Base-by-base conservation (phyloP, 1,140 invertebrate species). In the Lepidurus packardi region DNA sequence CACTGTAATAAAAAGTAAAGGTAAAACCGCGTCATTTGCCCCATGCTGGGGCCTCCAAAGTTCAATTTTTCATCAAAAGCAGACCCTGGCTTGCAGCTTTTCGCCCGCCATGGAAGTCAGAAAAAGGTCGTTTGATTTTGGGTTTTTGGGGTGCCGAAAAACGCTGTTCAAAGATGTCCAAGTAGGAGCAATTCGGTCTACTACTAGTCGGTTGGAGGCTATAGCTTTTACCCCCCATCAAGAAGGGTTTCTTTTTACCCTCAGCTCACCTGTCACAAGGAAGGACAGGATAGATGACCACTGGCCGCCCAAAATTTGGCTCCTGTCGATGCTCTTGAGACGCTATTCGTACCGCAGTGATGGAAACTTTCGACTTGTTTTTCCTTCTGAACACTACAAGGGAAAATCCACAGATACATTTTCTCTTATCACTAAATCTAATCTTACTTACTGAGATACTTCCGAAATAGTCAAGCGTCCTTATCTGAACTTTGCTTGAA, bases 111-210 rank as follows among this genome's bases (percentile, higher is more conserved):
- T 47, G 45, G 45, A 47, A 47, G 10, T 47, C 10, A 47, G 45
- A 47, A 47, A 47, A 47, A 47, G 45, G 45, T 47, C 45, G 45
- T 47, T 47, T 10, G 45, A 47, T 11, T 11, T 47, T 47, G 10
- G 45, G 10, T 7, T 47, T 47, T 47, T 47, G 45, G 45, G 45
- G 45, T 10, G 10, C 16, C 16, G 45, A 65, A 65, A 65, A 65
- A 65, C 16, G 53, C 13, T 9, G 53, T 47, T 47, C 45, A 47
- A 21, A n/a, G 53, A 65, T 65, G 53, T 7, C 53, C 53, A 65
- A 65, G 53, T 65, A 65, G 53, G 53, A 65, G 53, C 53, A 65
- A 13, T 65, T 65, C 53, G 7, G 53, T 21, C 53, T 65, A 65
- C 53, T 65, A 21, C 16, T 65, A 65, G 53, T n/a, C 21, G 53